Conservation (phyloP, 92 coral and sea anemone species). For the Epizoanthus fatuus region DNA sequence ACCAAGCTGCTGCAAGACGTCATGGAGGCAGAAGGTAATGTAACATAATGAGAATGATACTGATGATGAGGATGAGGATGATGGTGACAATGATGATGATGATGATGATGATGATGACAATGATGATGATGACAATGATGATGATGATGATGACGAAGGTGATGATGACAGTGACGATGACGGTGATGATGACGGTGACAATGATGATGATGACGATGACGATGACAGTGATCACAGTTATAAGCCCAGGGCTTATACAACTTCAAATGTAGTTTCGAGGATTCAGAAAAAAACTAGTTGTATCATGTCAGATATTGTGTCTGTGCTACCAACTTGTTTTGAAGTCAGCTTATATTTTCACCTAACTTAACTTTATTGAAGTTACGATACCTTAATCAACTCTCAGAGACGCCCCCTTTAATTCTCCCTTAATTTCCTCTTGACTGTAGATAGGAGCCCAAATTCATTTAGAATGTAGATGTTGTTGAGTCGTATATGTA, state of each 20-base stretch:
- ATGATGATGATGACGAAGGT: not conserved
- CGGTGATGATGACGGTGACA: not conserved
- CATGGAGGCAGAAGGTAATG: conserved; percentile 91
- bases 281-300: not conserved
- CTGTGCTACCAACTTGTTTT: not conserved
- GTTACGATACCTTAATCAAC: no score
- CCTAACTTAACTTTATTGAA: no score
- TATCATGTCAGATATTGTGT: not conserved
- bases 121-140: not conserved
- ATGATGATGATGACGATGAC: not conserved
- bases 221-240: not conserved
- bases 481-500: no score
- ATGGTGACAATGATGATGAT: not conserved
- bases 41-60: not conserved
- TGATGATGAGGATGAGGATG: not conserved
- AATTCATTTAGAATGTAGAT: no score
- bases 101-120: not conserved
- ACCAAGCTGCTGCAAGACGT: conserved; percentile 84
- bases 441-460: no score
- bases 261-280: not conserved
- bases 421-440: no score
- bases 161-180: not conserved
- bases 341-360: not conserved
- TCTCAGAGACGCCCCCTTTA: no score
- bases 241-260: not conserved